phyloP scores from a whole-genome alignment of 2,888 invertebrate genomes.

The Leptothorax acervorum region DNA sequence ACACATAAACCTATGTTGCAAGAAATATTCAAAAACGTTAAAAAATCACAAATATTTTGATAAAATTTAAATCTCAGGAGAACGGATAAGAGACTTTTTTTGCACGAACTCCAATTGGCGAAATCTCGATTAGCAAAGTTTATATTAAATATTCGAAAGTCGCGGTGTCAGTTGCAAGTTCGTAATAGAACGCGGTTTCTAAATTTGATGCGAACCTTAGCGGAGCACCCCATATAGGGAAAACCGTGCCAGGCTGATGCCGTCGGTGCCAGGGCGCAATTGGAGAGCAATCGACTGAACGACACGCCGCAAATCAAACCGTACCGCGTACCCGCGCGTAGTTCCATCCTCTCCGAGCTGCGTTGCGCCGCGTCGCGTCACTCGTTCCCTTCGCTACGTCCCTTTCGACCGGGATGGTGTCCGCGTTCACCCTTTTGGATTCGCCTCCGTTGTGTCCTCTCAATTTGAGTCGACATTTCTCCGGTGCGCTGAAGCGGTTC shows the following conservation, averaged over 20 bases:
- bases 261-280: constrained; percentile 80
- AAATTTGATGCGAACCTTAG: neutral
- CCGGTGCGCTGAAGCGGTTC: constrained; percentile 72
- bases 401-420: constrained; percentile 16
- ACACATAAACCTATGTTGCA: neutral
- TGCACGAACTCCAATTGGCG: neutral
- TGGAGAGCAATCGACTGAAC: constrained; percentile 84
- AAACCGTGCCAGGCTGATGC: constrained; percentile 76
- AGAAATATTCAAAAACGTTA: neutral
- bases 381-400: constrained; percentile 49
- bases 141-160: neutral
- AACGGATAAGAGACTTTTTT: neutral
- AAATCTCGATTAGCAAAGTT: neutral
- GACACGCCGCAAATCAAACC: constrained; percentile 85
- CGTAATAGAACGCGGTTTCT: neutral
- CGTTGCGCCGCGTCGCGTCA: constrained; percentile 55
- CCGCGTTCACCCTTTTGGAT: constrained; percentile 35
- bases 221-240: constrained; percentile 46
- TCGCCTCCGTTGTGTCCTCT: constrained; percentile 65
- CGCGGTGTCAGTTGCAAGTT: neutral
- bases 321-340: constrained; percentile 71
- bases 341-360: constrained; percentile 58
- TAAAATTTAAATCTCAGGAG: neutral
- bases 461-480: constrained; percentile 79
- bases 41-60: neutral